Evolutionary conservation across 1,140 invertebrate genomes (phyloP).

Genomic region (Meloidogyne floridensis): DNA sequence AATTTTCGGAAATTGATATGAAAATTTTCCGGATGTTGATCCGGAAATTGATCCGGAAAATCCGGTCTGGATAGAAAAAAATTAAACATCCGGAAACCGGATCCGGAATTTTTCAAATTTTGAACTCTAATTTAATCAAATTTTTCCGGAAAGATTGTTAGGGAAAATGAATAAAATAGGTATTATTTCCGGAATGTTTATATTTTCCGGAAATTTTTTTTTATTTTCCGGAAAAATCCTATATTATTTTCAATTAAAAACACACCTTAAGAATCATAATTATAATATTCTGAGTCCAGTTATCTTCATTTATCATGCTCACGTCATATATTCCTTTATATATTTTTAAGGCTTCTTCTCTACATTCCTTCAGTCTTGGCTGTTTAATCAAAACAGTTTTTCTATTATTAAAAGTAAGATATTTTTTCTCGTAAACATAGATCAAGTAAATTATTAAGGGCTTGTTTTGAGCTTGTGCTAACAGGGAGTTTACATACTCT

Average conservation of each 20-base stretch:
- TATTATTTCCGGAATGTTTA: too few species aligned
- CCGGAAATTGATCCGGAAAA: too few species aligned
- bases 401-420: not conserved
- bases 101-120: too few species aligned
- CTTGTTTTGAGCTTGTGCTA: not conserved
- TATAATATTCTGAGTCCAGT: not conserved
- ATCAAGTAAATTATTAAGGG: constrained; percentile 5
- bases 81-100: not conserved
- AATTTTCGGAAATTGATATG: too few species aligned
- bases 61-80: not conserved
- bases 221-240: too few species aligned
- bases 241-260: not conserved
- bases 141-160: too few species aligned
- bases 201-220: too few species aligned
- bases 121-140: too few species aligned
- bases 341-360: not conserved
- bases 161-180: too few species aligned
- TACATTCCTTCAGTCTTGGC: not conserved
- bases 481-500: not conserved
- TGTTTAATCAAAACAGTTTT: not conserved
- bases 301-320: not conserved
- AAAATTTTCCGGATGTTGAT: too few species aligned
- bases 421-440: not conserved
- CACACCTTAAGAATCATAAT: not conserved
- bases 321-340: not conserved